Base-by-base conservation (phyloP, 1,140 invertebrate species). In the Telenomus remus region DNA sequence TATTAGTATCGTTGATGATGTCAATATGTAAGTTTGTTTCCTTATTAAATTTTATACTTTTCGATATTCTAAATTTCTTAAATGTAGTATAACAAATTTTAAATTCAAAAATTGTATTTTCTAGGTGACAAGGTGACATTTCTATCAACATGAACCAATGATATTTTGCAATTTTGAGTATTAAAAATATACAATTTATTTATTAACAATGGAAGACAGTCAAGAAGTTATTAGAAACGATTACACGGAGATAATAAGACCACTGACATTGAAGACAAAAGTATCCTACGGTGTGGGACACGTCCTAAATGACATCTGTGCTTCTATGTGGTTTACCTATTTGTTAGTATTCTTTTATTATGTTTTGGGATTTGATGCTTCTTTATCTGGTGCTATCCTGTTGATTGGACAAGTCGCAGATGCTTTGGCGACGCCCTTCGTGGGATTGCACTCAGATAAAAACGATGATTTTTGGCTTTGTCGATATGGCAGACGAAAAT, bases 311-410 rank as follows among this genome's bases (percentile, higher is more conserved):
- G 97, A 99, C 89, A 90, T 98, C 5, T 97, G 96, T 89, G 95
- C 97, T 35, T 95, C 95, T 48, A 95, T 99, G 91, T 98, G 97
- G 97, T 99, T 99, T 85, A 96, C 95, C 0, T 99, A 99, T 88
- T 89, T 98, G n/a, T 89, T 99, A 74, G 92, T 98, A 13, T 99
- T 93, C 87, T 94, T 97, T 82, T 94, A 97, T 83, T 90, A 95
- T 80, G 95, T 98, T 1, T 87, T 96, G 33, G 88, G 91, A 73
- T 95, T 98, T 83, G 90, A 90, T 82, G 92, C 93, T 76, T 87
- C 89, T 9, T 88, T 93, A 79, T 92, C 97, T 1, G 97, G 97
- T 27, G 85, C 92, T 46, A 83, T 97, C 57, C 89, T 98, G 81
- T 88, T 97, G 9, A 90, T 96, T 61, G 96, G 96, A 9, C 96